Evolutionary conservation across 2,797 vertebrate genomes (phyloP), one percentile per base, ranked within the genome.

Genomic region (Champsocephalus gunnari): DNA sequence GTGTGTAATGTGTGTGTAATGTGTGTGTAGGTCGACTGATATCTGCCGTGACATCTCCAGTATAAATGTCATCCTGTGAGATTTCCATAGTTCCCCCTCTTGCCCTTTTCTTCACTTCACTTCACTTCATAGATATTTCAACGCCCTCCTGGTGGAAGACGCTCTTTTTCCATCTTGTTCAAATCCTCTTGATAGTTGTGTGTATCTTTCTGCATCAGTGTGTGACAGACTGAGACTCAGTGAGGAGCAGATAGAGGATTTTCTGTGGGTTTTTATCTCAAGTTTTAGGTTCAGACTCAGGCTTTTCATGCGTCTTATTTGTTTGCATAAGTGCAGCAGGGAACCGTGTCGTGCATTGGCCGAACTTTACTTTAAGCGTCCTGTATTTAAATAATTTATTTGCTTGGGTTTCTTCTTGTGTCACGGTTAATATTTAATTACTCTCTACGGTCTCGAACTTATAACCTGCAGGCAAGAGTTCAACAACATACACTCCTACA

Each of bases 371-470:
- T 38, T 3, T 55, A 66, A 51, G 32, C 57, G 69, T 59, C 28
- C 16, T 19, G 17, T 69, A 19, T 87, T 80, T 92, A 49, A 82
- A 88, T 90, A 82, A 90, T 89, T 85, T 66, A 90, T 88, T 80
- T 63, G 64, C 48, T 60, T 54, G 24, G 51, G 83, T 81, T 79
- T 77, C 62, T 71, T 83, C 24, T 70, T 50, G n/a, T 78, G 66
- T 81, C 54, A 71, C 12, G 12, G 51, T 87, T 67, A 88, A 88
- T 88, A 86, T 90, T 88, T 86, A 72, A 88, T 66, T 50, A 4
- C 9, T 74, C 82, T 65, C 47, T 9, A 2, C 48, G 70, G 64
- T 54, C 47, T 68, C 73, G 75, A 91, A 87, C 86, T 72, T 82
- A 24, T 38, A 82, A 74, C 63, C 70, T n/a, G 1, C 38, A 77